These are phyloP conservation scores for Nemotelus pantherinus DNA, from an alignment of 2,888 invertebrate genomes.

Conservation along the genomic window DNA sequence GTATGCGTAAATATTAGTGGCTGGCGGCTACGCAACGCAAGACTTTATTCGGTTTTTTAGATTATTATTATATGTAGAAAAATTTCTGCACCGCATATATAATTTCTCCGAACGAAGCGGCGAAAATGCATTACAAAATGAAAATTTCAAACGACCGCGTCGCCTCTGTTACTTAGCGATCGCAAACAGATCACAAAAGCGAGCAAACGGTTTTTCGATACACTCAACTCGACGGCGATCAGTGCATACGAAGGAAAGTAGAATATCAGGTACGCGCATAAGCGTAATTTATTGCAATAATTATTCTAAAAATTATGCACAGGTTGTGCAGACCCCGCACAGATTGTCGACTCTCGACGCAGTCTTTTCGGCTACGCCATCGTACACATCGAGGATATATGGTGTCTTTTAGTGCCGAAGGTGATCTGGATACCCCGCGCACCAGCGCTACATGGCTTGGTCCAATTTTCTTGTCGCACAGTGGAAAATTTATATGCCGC, in stretches of 20 bases:
- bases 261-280: slow-evolving; percentile 45
- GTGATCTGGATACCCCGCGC: slow-evolving; percentile 15
- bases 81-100: slow-evolving; percentile 42
- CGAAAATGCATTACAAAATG: slow-evolving; percentile 13
- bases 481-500: slow-evolving; percentile 49
- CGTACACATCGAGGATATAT: neutral
- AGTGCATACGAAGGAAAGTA: slow-evolving; percentile 27
- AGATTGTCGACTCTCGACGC: neutral
- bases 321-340: slow-evolving; percentile 27
- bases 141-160: slow-evolving; percentile 19
- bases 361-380: neutral
- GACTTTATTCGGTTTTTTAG: slow-evolving; percentile 38
- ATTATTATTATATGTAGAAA: slow-evolving; percentile 45
- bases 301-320: slow-evolving; percentile 52
- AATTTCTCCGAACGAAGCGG: slow-evolving; percentile 33
- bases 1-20: slow-evolving; percentile 39
- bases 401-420: slow-evolving; percentile 33
- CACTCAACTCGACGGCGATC: neutral
- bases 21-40: slow-evolving; percentile 33
- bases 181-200: slow-evolving; percentile 7
- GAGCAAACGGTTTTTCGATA: neutral
- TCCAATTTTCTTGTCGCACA: slow-evolving; percentile 51
- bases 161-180: neutral
- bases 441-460: slow-evolving; percentile 24
- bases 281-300: slow-evolving; percentile 51